Evolutionary conservation across 2,113 vertebrate species (phyloP).

Genomic region (Gasterosteus nipponicus): DNA sequence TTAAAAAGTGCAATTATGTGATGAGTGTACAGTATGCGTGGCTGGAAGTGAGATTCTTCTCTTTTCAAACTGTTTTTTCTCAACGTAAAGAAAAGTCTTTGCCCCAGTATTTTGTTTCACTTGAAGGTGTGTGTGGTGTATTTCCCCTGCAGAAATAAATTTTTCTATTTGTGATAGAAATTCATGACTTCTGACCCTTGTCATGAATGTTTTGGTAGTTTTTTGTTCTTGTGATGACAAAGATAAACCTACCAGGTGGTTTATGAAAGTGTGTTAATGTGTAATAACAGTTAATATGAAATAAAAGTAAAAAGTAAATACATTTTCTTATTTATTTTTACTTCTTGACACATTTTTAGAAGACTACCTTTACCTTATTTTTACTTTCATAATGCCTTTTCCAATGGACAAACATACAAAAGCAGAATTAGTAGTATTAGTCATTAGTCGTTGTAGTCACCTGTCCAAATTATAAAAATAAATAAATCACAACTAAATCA

Average conservation of each 20-base stretch:
- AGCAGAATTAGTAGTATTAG: neutral
- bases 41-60: slow-evolving; percentile 15
- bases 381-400: neutral
- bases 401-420: neutral
- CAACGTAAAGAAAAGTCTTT: slow-evolving; percentile 25
- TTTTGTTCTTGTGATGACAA: neutral
- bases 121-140: slow-evolving; percentile 47
- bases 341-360: neutral
- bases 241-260: neutral
- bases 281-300: neutral
- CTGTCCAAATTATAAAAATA: neutral
- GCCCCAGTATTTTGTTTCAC: slow-evolving; percentile 42
- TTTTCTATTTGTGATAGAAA: slow-evolving; percentile 62
- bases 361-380: neutral
- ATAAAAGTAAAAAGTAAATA: neutral
- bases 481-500: neutral
- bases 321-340: neutral
- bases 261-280: neutral
- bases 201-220: neutral
- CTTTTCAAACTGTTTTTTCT: slow-evolving; percentile 8
- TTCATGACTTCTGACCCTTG: slow-evolving; percentile 8
- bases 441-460: too few relatives aligned
- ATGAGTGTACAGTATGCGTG: slow-evolving; percentile 49
- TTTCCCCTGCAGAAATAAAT: slow-evolving; percentile 68
- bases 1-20: slow-evolving; percentile 56